A percentile compares a stretch with the other conserved stretches of the same genome.
These are phyloP conservation scores for Oopsacas minuta DNA, from an alignment of 37 sponge, comb jelly and placozoan genomes.

Conservation along the genomic window DNA sequence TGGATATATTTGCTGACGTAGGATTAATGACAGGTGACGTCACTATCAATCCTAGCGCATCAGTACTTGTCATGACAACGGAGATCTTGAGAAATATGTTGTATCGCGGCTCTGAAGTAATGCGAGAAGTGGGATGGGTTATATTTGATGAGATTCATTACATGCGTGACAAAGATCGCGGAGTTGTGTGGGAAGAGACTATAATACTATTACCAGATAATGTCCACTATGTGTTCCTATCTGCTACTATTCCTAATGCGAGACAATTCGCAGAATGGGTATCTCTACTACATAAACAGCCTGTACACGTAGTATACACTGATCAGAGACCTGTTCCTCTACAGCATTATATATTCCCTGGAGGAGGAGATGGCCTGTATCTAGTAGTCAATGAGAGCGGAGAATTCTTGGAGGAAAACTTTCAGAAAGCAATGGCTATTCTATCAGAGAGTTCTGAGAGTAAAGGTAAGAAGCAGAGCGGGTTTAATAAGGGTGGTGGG, in stretches of 20 bases:
- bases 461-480: conserved; percentile 21
- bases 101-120: conserved; percentile 89
- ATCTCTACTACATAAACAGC: conserved; percentile 87
- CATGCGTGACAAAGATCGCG: conserved; percentile 86
- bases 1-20: conserved; percentile 84
- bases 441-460: conserved; percentile 50
- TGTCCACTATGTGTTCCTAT: conserved; percentile 94
- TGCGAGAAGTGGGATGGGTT: conserved; percentile 95
- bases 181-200: conserved; percentile 99
- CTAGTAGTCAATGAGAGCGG: conserved; percentile 92
- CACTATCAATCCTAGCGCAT: conserved; percentile 86
- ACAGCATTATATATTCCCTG: conserved; percentile 94
- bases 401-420: conserved; percentile 88
- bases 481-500: conserved; percentile 41
- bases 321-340: conserved; percentile 89
- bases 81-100: conserved; percentile 91
- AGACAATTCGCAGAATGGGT: conserved; percentile 96
- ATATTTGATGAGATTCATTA: conserved; percentile 91
- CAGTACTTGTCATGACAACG: conserved; percentile 85
- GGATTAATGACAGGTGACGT: conserved; percentile 98
- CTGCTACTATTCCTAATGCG: conserved; percentile 97
- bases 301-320: conserved; percentile 97
- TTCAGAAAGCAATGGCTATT: conserved; percentile 81
- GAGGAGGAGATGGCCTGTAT: conserved; percentile 88
- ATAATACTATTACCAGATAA: conserved; percentile 93